Evolutionary conservation across 2,888 invertebrate species (phyloP).

Genomic region (Pollenia griseotomentosa): DNA sequence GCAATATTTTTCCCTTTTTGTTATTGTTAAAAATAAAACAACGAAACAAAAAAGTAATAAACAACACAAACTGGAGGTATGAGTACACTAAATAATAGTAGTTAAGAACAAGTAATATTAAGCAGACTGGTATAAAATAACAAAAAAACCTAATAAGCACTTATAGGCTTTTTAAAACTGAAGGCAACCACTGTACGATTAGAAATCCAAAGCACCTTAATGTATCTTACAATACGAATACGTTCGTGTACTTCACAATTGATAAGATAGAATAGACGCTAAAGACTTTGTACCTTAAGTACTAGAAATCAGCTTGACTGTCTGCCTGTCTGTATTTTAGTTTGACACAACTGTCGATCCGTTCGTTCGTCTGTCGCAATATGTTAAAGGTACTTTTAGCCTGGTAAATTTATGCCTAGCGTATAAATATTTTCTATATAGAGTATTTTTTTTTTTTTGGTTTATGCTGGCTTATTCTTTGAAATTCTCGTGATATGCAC

Average conservation of each 20-base stretch:
- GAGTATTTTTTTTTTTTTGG: not conserved
- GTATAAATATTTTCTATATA: not conserved
- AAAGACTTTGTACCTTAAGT: conserved; percentile 1
- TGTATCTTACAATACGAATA: not conserved
- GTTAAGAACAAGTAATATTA: conserved; percentile 35
- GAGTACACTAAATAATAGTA: conserved; percentile 22
- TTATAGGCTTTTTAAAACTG: conserved; percentile 17
- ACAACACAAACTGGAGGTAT: not conserved
- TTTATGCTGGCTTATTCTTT: not conserved
- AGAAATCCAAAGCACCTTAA: not conserved
- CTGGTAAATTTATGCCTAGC: not conserved
- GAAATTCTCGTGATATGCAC: conserved; percentile 55
- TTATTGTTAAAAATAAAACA: conserved; percentile 29
- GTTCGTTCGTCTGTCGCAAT: not conserved
- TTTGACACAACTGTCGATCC: not conserved
- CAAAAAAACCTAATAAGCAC: conserved; percentile 32
- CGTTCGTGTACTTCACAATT: not conserved
- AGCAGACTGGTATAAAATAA: conserved; percentile 5
- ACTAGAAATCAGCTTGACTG: not conserved
- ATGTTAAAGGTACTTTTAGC: not conserved
- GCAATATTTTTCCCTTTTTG: conserved; percentile 6
- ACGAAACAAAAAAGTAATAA: conserved; percentile 14
- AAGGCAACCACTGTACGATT: not conserved
- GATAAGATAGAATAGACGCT: not conserved
- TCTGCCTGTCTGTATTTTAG: not conserved